Evolutionary conservation across 2,888 invertebrate species (phyloP), one percentile per base, ranked within the genome.

Genomic region (Coelinius sp.): DNA sequence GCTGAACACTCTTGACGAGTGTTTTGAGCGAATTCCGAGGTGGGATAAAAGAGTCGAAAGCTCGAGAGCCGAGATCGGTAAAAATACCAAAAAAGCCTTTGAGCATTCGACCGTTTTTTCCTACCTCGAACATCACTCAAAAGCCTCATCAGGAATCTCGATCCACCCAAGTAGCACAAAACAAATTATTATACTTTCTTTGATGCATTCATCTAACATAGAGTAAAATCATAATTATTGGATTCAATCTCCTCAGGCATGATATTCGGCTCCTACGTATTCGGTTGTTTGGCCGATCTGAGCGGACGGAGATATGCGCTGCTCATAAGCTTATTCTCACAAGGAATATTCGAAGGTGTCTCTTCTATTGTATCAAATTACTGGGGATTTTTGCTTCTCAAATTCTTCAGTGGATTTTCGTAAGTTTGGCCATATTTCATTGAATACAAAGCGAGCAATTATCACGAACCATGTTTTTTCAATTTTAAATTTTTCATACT

Each of bases 211-310:
- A 31, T 12, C 8, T 24, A 52, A 52, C 8, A 24, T 52, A 12
- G 8, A 27, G 14, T 17, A 17, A 20, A 49, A 49, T 49, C 5
- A 49, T 20, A 14, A 20, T 63, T 63, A 8, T 38, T 41, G 12
- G 62, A 74, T 64, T 6, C n/a, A n/a, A n/a, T n/a, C n/a, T n/a
- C n/a, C n/a, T n/a, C 81, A 92, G 92, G 92, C 20, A 92, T 92
- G 92, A 89, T 92, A 73, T 89, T 92, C 56, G 94, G 94, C 0
- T 92, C 93, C 0, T 92, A 92, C 83, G 89, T 94, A 78, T 94
- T 94, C 93, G 94, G 94, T 2, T 91, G 91, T 68, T 84, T 93
- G 77, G 93, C 93, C 0, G 93, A 94, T 76, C 89, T 91, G 2
- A 88, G 91, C 27, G 94, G 94, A 0, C 89, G 94, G 53, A 90